Evolutionary conservation across 2,888 invertebrate genomes (phyloP), one percentile per base, ranked within the genome.

Genomic region (Caenorhabditis afra): DNA sequence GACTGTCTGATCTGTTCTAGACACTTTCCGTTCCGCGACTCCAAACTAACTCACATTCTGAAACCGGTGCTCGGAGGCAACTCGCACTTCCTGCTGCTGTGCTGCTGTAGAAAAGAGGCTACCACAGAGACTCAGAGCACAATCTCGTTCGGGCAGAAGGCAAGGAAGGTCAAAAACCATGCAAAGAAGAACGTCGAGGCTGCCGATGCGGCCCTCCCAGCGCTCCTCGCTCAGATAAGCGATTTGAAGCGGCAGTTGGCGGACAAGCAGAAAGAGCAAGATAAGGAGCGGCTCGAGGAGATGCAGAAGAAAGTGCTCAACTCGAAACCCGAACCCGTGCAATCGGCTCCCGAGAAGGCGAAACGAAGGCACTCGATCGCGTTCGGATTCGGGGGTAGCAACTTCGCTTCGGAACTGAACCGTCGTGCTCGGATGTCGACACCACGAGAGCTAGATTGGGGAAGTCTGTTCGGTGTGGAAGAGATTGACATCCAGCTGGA

Each of bases 61-160:
- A 53, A 55, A 29, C 39, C 39, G 10, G 66, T 49, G 1, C 44
- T 66, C 8, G 66, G 66, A 10, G 66, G 66, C 2, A 66, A 66
- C 20, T 55, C 55, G 7, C 41, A 55, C 12, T 47, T 66, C 23
- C 47, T 66, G 0, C 35, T 66, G 3, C 14, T 66, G 29, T 66
- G 66, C 20, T 66, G 66, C 18, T 55, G 55, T 8, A 3, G 66
- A 18, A 47, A 47, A 20, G 12, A 20, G 11, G 61, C 61, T 1
- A 49, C 49, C 49, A 11, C 35, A 10, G 61, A 62, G 18, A 62
- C 61, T 1, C 37, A 29, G 12, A 49, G 49, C 22, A 62, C 61
- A 1, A 50, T 62, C n/a, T 37, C 44, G 49, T 62, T 62, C n/a
- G 61, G 49, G 12, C 61, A 22, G 16, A 62, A 62, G 35, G 61